Conservation (phyloP, 2,888 invertebrate species). For the Gasteruption jaculator region DNA sequence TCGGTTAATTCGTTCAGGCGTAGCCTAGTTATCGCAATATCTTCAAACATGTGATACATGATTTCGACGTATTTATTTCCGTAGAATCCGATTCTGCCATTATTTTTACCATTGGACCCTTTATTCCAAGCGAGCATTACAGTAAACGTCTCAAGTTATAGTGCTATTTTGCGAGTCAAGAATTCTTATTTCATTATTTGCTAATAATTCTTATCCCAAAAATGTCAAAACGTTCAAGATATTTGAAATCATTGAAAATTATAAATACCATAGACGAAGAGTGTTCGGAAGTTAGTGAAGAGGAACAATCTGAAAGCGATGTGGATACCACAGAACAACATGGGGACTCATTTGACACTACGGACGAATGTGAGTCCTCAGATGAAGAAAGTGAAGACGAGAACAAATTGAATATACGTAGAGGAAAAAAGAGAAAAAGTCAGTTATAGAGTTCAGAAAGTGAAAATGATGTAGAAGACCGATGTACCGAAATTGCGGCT, state of each 20-base stretch:
- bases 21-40: no score
- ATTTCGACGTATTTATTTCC: no score
- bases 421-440: slow-evolving; percentile 3
- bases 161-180: background rate
- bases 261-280: background rate
- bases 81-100: no score
- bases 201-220: slow-evolving; percentile 2
- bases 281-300: slow-evolving; percentile 4
- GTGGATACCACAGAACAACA: slow-evolving; percentile 1
- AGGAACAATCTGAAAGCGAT: slow-evolving; percentile 1
- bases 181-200: slow-evolving; percentile 3
- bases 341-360: slow-evolving; percentile 1
- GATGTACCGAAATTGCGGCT: slow-evolving; percentile 16
- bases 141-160: slow-evolving; percentile 1
- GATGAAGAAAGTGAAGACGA: background rate
- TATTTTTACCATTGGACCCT: no score
- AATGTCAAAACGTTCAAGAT: slow-evolving; percentile 1
- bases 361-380: slow-evolving; percentile 3
- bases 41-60: no score
- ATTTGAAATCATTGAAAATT: slow-evolving; percentile 2
- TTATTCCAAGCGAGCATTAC: slow-evolving; percentile 1
- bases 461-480: slow-evolving; percentile 2
- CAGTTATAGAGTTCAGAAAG: slow-evolving; percentile 2
- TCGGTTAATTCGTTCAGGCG: no score
- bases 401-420: slow-evolving; percentile 1